phyloP scores from a whole-genome alignment of 2,797 vertebrate species.

The Sebastes jordani region DNA sequence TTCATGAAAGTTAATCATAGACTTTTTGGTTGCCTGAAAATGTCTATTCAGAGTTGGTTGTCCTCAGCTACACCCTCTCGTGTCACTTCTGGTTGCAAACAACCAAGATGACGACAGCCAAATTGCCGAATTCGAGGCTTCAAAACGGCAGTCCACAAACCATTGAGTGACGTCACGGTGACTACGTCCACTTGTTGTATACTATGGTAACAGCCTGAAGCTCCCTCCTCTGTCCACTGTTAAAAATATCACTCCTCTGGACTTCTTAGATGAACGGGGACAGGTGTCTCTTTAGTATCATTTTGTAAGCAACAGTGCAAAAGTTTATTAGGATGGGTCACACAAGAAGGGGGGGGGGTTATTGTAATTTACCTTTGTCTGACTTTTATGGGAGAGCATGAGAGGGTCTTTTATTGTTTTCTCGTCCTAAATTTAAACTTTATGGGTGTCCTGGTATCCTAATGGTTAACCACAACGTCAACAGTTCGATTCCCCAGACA shows the following conservation, averaged over 20 bases:
- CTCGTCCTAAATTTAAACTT: neutral
- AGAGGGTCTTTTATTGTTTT: neutral
- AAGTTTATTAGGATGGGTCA: neutral
- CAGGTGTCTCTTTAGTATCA: neutral
- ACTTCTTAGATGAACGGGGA: neutral
- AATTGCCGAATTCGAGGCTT: too few species aligned
- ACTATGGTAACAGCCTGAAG: neutral
- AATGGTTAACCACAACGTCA: neutral
- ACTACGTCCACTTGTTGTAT: too few species aligned
- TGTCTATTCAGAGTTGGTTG: too few species aligned
- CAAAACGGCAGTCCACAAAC: too few species aligned
- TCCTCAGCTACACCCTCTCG: too few species aligned
- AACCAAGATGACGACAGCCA: accelerated
- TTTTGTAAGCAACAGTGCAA: neutral
- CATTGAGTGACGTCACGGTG: too few species aligned
- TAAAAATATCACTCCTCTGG: neutral
- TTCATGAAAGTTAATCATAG: too few species aligned
- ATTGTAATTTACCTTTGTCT: neutral
- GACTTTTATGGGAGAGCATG: neutral
- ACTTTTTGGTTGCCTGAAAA: too few species aligned
- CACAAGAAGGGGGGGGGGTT: neutral
- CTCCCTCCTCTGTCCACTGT: neutral
- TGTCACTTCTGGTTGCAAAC: too few species aligned
- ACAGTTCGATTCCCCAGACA: neutral
- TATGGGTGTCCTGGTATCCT: neutral